Percentiles rank a stretch among this genome's conserved stretches.
These are phyloP conservation scores for Pterocles orientalis DNA, from an alignment of 2,113 vertebrate species.

Conservation along the genomic window DNA sequence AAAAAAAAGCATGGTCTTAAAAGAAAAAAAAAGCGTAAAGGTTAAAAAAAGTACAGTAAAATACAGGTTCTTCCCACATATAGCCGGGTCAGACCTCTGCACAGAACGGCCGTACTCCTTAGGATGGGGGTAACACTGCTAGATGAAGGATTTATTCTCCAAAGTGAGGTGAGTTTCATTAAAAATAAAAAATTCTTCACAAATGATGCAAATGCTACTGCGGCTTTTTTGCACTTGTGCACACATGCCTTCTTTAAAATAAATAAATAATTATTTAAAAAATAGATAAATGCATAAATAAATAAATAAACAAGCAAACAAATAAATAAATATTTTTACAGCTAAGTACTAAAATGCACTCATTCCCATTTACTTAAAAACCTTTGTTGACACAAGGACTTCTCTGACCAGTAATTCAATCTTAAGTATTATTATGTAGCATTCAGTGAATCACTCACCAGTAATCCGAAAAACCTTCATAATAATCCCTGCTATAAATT, in stretches of 20 bases:
- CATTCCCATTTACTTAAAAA: not conserved
- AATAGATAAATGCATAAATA: not conserved
- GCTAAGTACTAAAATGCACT: not conserved
- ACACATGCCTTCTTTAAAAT: not conserved
- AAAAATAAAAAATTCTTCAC: not conserved
- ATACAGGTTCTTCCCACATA: fast-evolving
- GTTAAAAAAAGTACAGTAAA: not conserved
- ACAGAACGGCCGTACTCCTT: not conserved
- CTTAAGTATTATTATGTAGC: not conserved
- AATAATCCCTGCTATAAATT: not conserved
- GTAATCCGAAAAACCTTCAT: not conserved
- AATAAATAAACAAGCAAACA: not conserved
- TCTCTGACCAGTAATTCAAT: not conserved
- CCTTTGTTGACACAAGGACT: not conserved
- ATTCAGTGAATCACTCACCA: not conserved
- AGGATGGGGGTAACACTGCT: no score
- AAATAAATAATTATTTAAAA: not conserved
- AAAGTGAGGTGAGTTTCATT: not conserved
- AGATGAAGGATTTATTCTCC: not conserved
- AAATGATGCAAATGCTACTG: not conserved
- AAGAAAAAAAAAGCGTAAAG: not conserved
- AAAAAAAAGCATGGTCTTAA: not conserved
- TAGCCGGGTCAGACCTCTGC: not conserved
- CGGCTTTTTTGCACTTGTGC: not conserved
- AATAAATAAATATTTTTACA: not conserved